phyloP scores from a whole-genome alignment of 2,113 vertebrate genomes.

The Orthochromis malagaraziensis region DNA sequence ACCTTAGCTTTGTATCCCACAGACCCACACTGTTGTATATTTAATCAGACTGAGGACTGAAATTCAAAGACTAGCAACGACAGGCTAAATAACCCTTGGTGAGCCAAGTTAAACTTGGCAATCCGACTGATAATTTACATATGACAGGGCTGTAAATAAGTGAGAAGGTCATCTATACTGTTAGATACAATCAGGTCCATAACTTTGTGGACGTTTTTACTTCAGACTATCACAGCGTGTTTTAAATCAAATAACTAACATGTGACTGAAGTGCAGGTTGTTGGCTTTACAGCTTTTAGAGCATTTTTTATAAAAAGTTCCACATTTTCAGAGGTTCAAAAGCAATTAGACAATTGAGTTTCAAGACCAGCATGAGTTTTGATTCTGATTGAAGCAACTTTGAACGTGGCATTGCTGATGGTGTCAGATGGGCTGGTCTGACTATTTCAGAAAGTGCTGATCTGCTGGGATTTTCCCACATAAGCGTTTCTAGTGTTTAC shows the following conservation, averaged over 20 bases:
- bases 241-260: not conserved
- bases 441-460: not conserved
- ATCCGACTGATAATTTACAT: not conserved
- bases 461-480: not conserved
- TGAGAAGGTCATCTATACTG: not conserved
- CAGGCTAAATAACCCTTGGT: not conserved
- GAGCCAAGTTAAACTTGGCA: not conserved
- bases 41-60: not conserved
- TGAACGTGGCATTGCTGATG: not conserved
- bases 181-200: not conserved
- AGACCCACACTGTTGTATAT: not conserved
- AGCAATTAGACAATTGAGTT: not conserved
- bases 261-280: not conserved
- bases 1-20: not conserved
- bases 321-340: not conserved
- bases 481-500: not conserved
- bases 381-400: not conserved
- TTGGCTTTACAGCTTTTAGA: not conserved
- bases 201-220: not conserved
- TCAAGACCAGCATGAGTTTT: not conserved
- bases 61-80: not conserved
- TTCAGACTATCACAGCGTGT: not conserved
- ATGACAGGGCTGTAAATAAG: not conserved
- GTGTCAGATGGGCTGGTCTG: not conserved
- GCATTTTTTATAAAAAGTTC: not conserved